phyloP scores from a whole-genome alignment of 2,888 invertebrate genomes.

The Agriopis aurantiaria region DNA sequence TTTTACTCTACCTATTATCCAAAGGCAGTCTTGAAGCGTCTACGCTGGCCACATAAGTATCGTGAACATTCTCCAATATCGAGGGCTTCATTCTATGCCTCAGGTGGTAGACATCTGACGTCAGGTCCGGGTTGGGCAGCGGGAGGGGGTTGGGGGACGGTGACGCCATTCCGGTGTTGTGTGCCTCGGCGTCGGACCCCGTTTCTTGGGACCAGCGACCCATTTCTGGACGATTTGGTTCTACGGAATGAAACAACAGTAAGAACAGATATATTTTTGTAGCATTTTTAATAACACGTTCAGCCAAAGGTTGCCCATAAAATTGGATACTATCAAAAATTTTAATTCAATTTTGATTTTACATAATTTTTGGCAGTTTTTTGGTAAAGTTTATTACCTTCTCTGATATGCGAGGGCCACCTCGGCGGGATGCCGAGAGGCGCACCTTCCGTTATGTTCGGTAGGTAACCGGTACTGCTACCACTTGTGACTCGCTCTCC shows the following conservation, averaged over 20 bases:
- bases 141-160: constrained; percentile 89
- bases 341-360: too few relatives aligned
- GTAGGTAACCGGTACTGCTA: constrained; percentile 71
- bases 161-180: constrained; percentile 62
- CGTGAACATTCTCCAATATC: constrained; percentile 86
- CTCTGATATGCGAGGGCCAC: constrained; percentile 76
- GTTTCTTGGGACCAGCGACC: constrained; percentile 93
- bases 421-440: constrained; percentile 74
- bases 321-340: too few relatives aligned
- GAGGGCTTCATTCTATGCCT: constrained; percentile 85
- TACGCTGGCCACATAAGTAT: constrained; percentile 83
- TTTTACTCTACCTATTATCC: constrained; percentile 71
- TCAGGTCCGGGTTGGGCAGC: constrained; percentile 93
- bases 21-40: constrained; percentile 74
- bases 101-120: constrained; percentile 86
- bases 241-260: constrained; percentile 45
- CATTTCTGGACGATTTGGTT: constrained; percentile 65
- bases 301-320: too few relatives aligned
- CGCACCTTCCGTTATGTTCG: constrained; percentile 81
- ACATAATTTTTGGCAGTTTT: too few relatives aligned
- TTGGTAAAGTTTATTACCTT: constrained; percentile 61
- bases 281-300: not conserved
- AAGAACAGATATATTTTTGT: not conserved
- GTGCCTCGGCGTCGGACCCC: constrained; percentile 90
- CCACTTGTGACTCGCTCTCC: constrained; percentile 70